phyloP scores from a whole-genome alignment of 2,113 vertebrate genomes.

The Passerina amoena region DNA sequence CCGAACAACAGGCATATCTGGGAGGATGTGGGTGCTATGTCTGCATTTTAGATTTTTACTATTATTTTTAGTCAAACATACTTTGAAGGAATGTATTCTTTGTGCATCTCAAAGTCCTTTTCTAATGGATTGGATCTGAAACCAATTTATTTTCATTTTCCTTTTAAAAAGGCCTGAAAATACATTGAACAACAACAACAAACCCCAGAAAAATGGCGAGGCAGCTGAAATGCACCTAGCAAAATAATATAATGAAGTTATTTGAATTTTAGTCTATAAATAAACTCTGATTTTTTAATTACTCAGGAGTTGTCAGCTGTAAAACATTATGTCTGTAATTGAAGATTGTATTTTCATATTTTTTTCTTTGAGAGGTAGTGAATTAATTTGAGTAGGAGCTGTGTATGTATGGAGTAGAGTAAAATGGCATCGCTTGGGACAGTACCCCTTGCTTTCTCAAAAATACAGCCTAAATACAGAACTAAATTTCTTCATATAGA shows the following conservation, averaged over 20 bases:
- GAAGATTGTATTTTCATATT: not conserved
- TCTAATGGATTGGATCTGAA: not conserved
- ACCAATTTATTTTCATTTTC: not conserved
- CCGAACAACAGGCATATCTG: not conserved
- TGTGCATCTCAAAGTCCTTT: not conserved
- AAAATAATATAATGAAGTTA: not conserved
- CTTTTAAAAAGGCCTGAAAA: constrained; percentile 3
- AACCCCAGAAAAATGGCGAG: not conserved
- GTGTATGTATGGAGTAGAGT: not conserved
- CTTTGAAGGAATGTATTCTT: not conserved
- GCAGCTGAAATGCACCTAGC: not conserved
- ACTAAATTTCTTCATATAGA: not conserved
- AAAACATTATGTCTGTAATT: not conserved
- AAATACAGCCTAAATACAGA: not conserved
- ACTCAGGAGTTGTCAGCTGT: not conserved
- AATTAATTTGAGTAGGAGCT: not conserved
- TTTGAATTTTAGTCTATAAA: constrained; percentile 17
- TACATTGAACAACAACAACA: not conserved
- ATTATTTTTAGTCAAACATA: not conserved
- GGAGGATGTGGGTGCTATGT: not conserved
- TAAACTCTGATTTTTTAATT: not conserved
- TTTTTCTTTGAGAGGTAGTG: not conserved
- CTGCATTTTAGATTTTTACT: not conserved
- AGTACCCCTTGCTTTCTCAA: not conserved
- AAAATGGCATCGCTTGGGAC: not conserved